Evolutionary conservation across 2,888 invertebrate species (phyloP).

Genomic region (Tenthredo livida): DNA sequence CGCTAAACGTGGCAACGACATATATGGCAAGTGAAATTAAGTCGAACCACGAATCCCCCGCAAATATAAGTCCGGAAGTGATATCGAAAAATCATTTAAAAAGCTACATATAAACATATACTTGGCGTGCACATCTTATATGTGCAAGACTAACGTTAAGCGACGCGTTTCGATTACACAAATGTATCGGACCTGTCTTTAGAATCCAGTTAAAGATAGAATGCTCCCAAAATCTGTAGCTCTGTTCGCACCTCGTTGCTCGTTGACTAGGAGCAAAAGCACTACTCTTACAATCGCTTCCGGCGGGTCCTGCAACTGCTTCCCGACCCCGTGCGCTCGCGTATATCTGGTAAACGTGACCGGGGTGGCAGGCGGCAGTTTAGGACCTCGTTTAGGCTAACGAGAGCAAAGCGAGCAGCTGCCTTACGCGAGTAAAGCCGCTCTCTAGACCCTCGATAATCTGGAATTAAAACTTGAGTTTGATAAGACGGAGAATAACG

Average conservation of each 20-base stretch:
- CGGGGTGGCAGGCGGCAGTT: conserved; percentile 50
- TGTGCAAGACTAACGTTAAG: not conserved
- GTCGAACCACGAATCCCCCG: not conserved
- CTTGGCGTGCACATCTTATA: not conserved
- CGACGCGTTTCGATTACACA: not conserved
- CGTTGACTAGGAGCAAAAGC: conserved; percentile 10
- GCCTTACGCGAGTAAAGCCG: conserved; percentile 65
- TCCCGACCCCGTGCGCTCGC: conserved; percentile 42
- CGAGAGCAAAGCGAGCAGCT: conserved; percentile 71
- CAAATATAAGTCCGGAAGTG: not conserved
- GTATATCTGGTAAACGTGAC: conserved; percentile 51
- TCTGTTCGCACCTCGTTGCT: conserved; percentile 29
- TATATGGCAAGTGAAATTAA: not conserved
- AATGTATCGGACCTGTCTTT: not conserved
- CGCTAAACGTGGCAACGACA: not conserved
- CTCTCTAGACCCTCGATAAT: conserved; percentile 7
- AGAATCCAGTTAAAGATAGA: not conserved
- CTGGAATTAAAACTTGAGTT: not conserved
- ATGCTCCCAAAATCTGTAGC: not conserved
- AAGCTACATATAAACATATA: conserved; percentile 6
- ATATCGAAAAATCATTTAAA: not conserved
- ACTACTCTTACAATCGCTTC: conserved; percentile 37
- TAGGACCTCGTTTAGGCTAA: conserved; percentile 58
- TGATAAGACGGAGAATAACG: not conserved
- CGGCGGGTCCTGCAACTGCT: conserved; percentile 39